Percentiles rank a stretch among this genome's conserved stretches.
Conservation (phyloP, 2,113 vertebrate genomes). For the Poecile atricapillus region DNA sequence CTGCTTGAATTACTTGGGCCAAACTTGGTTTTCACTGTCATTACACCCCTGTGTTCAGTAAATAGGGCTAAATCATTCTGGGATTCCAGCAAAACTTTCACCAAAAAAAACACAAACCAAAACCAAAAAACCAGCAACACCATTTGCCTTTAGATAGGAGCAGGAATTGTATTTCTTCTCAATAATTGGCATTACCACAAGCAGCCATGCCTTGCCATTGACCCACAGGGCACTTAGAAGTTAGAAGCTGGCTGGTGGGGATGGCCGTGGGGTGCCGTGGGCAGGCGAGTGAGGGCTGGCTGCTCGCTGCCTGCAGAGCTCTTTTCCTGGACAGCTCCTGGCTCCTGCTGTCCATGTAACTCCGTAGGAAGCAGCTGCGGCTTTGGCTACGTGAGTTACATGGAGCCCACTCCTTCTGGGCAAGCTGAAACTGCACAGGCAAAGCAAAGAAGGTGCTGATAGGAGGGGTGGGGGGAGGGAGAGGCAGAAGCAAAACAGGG, state of each 20-base stretch:
- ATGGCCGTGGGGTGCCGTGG: not conserved
- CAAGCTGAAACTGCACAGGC: not conserved
- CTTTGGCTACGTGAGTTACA: conserved; percentile 41
- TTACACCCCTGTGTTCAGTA: not conserved
- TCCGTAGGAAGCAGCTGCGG: not conserved
- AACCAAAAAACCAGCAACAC: not conserved
- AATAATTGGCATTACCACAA: not conserved
- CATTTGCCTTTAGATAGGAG: not conserved
- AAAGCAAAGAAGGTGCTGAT: conserved; percentile 57
- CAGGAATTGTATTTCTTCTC: not conserved
- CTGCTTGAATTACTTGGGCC: not conserved
- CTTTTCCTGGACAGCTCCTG: conserved; percentile 29
- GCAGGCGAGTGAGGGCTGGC: not conserved
- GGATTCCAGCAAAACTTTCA: not conserved
- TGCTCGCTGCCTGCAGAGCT: not conserved
- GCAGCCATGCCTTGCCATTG: not conserved
- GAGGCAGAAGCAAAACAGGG: conserved; percentile 82
- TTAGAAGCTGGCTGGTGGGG: not conserved
- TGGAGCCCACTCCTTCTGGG: conserved; percentile 73
- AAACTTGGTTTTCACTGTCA: not conserved
- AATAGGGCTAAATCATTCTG: not conserved
- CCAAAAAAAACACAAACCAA: not conserved
- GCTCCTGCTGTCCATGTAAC: conserved; percentile 52
- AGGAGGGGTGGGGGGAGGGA: not conserved
- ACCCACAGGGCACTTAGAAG: not conserved